Conservation (phyloP, 1,140 invertebrate genomes). For the Drosophila novamexicana region DNA sequence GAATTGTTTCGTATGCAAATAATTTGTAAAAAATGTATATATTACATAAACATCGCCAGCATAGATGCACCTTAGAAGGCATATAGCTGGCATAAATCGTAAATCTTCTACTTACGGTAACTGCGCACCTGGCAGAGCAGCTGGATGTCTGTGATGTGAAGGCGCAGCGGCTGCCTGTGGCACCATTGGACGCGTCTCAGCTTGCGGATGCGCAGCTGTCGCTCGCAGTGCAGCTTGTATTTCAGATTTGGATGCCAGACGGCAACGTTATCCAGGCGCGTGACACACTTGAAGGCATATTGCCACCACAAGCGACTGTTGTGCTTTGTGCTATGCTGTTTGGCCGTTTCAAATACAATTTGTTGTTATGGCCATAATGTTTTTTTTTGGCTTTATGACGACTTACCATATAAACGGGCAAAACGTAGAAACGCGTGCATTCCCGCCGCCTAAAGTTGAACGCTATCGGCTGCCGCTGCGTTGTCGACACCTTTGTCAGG, state of each 20-base stretch:
- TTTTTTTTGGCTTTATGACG: slow-evolving; percentile 35
- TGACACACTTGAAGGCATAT: slow-evolving; percentile 74
- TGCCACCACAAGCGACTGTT: slow-evolving; percentile 74
- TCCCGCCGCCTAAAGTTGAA: slow-evolving; percentile 71
- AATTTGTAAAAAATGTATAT: too few relatives aligned
- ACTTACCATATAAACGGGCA: slow-evolving; percentile 76
- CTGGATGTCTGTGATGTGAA: slow-evolving; percentile 69
- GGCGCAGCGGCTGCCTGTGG: slow-evolving; percentile 52
- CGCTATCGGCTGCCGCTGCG: slow-evolving; percentile 67
- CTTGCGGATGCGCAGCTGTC: slow-evolving; percentile 70
- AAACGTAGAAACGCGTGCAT: slow-evolving; percentile 71
- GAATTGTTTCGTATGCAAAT: too few relatives aligned
- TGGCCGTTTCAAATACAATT: neutral
- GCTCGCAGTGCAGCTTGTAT: slow-evolving; percentile 64
- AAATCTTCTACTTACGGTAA: slow-evolving; percentile 30
- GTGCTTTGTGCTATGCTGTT: slow-evolving; percentile 70
- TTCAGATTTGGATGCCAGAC: slow-evolving; percentile 71
- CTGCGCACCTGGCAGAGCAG: slow-evolving; percentile 63
- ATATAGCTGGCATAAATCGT: neutral
- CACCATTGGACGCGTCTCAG: slow-evolving; percentile 54
- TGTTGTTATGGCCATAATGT: slow-evolving; percentile 54
- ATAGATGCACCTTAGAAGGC: neutral
- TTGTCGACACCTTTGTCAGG: slow-evolving; percentile 74
- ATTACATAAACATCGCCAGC: too few relatives aligned
- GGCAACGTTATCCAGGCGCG: slow-evolving; percentile 33